These are phyloP conservation scores for Lamellibrachia satsuma DNA, from an alignment of 2,888 invertebrate species.

Conservation along the genomic window DNA sequence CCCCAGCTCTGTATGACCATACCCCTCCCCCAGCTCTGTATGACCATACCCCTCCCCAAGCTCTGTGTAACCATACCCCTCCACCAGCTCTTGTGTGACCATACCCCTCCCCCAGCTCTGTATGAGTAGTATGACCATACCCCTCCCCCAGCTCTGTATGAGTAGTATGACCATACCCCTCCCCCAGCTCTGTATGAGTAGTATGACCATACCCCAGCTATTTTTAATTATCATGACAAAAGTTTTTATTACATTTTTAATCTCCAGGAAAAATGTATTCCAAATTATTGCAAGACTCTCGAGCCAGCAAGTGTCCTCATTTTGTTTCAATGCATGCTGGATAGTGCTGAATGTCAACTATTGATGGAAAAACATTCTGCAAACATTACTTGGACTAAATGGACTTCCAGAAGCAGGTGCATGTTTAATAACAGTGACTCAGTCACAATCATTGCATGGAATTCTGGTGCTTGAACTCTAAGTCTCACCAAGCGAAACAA, in stretches of 20 bases:
- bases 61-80: too few relatives aligned
- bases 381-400: neutral
- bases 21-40: too few relatives aligned
- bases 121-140: neutral
- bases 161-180: neutral
- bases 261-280: neutral
- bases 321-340: neutral
- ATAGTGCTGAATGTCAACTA: neutral
- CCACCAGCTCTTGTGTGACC: too few relatives aligned
- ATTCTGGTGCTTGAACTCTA: neutral
- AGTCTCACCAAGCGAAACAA: neutral
- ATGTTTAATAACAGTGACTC: neutral
- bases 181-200: too few relatives aligned
- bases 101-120: too few relatives aligned
- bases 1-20: too few relatives aligned
- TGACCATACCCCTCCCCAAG: too few relatives aligned
- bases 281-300: neutral
- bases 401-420: neutral
- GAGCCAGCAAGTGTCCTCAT: neutral
- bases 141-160: neutral
- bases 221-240: neutral
- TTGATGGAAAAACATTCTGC: neutral
- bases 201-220: neutral
- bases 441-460: neutral
- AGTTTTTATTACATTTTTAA: neutral